Conservation (phyloP, 2,797 vertebrate species). For the Siniperca scherzeri region DNA sequence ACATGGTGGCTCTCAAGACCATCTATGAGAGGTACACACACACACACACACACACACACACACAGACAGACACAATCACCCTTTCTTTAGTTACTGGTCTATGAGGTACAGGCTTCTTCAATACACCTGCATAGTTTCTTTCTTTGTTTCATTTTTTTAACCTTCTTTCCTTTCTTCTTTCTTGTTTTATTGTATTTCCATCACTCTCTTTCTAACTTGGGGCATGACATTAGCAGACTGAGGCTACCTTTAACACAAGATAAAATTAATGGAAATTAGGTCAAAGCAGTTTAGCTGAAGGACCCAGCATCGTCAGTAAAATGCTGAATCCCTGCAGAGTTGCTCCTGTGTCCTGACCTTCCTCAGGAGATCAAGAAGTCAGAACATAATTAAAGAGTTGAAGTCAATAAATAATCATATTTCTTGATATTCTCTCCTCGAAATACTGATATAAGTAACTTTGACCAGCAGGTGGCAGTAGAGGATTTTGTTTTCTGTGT, state of each 20-base stretch:
- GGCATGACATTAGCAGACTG: background rate
- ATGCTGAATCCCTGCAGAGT: background rate
- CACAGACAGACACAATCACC: background rate
- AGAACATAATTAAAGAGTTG: conserved; percentile 1
- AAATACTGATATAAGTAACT: conserved; percentile 5
- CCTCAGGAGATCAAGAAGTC: background rate
- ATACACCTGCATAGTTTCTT: background rate
- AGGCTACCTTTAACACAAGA: background rate
- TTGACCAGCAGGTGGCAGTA: conserved; percentile 86
- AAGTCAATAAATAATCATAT: background rate
- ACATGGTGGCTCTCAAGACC: conserved; percentile 92
- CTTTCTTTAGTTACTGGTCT: background rate
- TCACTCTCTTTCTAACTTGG: background rate
- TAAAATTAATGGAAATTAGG: conserved; percentile 13
- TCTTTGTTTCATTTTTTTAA: background rate
- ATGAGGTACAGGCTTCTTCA: background rate
- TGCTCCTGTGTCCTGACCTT: background rate
- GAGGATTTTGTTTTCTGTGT: conserved; percentile 65
- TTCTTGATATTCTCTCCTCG: background rate
- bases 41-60: background rate
- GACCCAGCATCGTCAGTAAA: background rate
- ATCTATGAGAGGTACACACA: conserved; percentile 94
- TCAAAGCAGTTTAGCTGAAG: conserved; percentile 4
- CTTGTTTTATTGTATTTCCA: background rate
- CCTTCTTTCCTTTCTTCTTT: background rate